Percentiles rank a stretch among this genome's conserved stretches.
Conservation (phyloP, 2,797 vertebrate species). For the Valencia hispanica region DNA sequence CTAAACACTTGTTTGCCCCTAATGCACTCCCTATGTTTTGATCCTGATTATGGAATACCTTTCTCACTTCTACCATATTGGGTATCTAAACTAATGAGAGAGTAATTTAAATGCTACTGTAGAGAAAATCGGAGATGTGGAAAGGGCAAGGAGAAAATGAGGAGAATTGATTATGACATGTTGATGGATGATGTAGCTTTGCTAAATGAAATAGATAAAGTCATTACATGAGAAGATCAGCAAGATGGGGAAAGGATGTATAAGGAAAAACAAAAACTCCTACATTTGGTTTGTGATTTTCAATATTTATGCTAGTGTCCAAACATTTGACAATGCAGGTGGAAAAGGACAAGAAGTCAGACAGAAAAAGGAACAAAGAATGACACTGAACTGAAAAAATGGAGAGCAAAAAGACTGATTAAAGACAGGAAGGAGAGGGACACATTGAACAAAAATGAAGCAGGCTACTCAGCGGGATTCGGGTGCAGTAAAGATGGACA, state of each 20-base stretch:
- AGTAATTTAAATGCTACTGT: not conserved
- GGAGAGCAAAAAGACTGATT: slow-evolving; percentile 9
- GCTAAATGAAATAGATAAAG: slow-evolving; percentile 10
- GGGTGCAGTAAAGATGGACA: slow-evolving; percentile 1
- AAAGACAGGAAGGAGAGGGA: slow-evolving; percentile 22
- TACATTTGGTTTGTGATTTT: slow-evolving; percentile 45
- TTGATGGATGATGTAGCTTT: slow-evolving; percentile 8
- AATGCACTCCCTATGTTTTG: not conserved
- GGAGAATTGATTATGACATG: not conserved
- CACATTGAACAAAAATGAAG: slow-evolving; percentile 15
- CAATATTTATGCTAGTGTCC: slow-evolving; percentile 59
- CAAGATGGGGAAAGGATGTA: slow-evolving; percentile 27
- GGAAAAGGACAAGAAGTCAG: slow-evolving; percentile 55
- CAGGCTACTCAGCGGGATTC: not conserved
- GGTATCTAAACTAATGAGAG: slow-evolving; percentile 3
- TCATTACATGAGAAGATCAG: slow-evolving; percentile 11
- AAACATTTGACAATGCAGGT: slow-evolving; percentile 57
- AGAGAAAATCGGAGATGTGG: not conserved
- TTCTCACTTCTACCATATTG: not conserved
- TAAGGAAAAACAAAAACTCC: slow-evolving; percentile 28
- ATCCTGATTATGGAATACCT: not conserved
- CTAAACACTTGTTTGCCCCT: too few species aligned
- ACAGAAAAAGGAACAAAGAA: slow-evolving; percentile 32
- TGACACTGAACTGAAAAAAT: slow-evolving; percentile 12
- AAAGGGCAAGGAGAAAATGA: slow-evolving; percentile 1